Conservation (phyloP, 2,797 vertebrate genomes). For the Mionectes olivaceus region DNA sequence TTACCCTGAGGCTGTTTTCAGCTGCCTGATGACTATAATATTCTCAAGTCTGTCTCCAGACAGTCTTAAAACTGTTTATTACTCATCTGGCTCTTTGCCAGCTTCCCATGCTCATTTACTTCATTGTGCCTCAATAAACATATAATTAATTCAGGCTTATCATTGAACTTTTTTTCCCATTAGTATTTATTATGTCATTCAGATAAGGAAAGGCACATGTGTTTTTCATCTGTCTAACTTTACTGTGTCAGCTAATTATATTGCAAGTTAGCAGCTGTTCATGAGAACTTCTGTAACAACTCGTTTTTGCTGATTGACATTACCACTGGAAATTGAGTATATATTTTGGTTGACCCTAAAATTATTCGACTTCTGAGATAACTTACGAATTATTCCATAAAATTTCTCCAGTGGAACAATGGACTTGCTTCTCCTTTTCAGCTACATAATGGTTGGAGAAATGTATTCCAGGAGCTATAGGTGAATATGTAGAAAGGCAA, state of each 20-base stretch:
- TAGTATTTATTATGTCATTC: conserved; percentile 48
- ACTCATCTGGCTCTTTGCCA: conserved; percentile 75
- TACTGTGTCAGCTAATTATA: neutral
- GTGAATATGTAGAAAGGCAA: neutral
- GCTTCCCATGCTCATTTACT: conserved; percentile 65
- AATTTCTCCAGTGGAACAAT: neutral
- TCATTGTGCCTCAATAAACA: conserved; percentile 61
- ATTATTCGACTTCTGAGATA: neutral
- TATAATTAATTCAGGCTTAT: conserved; percentile 76
- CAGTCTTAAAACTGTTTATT: conserved; percentile 75
- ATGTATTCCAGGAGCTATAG: neutral
- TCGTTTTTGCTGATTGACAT: neutral
- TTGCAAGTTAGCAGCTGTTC: neutral
- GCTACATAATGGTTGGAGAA: neutral
- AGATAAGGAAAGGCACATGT: neutral
- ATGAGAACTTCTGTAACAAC: neutral
- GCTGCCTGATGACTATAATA: conserved; percentile 75
- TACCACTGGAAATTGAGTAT: neutral
- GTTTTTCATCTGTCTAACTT: neutral
- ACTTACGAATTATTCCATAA: neutral
- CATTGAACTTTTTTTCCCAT: conserved; percentile 51
- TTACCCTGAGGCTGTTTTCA: conserved; percentile 71
- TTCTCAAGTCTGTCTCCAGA: conserved; percentile 70
- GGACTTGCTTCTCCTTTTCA: neutral
- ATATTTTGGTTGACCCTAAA: neutral